phyloP scores from a whole-genome alignment of 2,113 vertebrate genomes.

The Mugil cephalus region DNA sequence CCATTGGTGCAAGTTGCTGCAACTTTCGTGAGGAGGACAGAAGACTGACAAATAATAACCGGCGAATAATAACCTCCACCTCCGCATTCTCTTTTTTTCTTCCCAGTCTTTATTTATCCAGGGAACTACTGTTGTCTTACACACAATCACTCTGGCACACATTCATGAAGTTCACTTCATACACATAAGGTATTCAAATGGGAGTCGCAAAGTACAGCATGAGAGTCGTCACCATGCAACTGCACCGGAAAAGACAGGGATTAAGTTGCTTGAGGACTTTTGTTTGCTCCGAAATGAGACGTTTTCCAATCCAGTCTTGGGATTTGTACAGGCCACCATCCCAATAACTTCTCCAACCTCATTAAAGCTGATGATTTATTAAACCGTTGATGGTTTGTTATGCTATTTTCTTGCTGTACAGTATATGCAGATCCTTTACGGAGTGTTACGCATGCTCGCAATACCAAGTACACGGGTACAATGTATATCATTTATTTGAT shows the following conservation, averaged over 20 bases:
- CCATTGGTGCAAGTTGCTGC: too few species aligned
- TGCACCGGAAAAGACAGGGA: conserved; percentile 10
- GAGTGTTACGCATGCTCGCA: conserved; percentile 46
- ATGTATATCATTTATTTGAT: conserved; percentile 80
- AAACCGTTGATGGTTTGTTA: background rate
- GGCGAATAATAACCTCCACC: conserved; percentile 23
- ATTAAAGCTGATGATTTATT: background rate
- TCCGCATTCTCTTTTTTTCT: background rate
- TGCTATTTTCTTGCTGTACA: conserved; percentile 21
- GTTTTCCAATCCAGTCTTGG: background rate
- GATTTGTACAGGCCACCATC: background rate
- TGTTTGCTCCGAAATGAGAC: background rate
- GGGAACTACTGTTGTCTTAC: conserved; percentile 26
- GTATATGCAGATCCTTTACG: conserved; percentile 2
- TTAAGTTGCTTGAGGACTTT: conserved; percentile 20
- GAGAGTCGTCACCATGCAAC: conserved; percentile 15
- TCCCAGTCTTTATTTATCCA: conserved; percentile 33
- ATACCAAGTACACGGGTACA: conserved; percentile 66
- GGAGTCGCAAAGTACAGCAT: conserved; percentile 22
- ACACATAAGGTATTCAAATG: conserved; percentile 21
- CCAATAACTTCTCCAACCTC: background rate
- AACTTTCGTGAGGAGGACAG: background rate
- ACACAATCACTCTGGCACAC: conserved; percentile 34
- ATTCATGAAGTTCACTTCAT: conserved; percentile 47
- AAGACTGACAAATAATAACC: background rate